A percentile compares a stretch with the other conserved stretches of the same genome.
Conservation (phyloP, 2,797 vertebrate species). For the Alosa sapidissima region DNA sequence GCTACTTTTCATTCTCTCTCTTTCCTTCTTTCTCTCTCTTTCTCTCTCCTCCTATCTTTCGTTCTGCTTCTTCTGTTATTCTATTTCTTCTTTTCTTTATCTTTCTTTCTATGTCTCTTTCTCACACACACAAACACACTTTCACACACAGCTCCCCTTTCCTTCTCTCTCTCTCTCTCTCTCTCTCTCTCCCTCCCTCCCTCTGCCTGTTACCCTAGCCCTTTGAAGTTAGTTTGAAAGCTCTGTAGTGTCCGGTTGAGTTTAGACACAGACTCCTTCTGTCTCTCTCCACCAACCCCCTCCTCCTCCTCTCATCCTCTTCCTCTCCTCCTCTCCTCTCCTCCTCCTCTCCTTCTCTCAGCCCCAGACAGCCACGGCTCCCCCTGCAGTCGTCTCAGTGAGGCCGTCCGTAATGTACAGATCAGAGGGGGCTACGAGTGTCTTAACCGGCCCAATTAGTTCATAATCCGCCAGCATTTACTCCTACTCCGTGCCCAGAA, state of each 20-base stretch:
- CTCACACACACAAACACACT: slow-evolving; percentile 26
- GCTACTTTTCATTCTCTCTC: neutral
- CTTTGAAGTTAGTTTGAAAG: slow-evolving; percentile 58
- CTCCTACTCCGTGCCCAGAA: slow-evolving; percentile 26
- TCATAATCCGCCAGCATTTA: slow-evolving; percentile 53
- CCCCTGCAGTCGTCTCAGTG: neutral
- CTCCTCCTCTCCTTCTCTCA: neutral
- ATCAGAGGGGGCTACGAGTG: slow-evolving; percentile 10
- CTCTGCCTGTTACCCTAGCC: slow-evolving; percentile 18
- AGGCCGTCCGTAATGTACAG: neutral
- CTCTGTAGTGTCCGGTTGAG: slow-evolving; percentile 55
- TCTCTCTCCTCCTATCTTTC: neutral
- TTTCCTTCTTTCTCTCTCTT: neutral
- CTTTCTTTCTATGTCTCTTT: neutral
- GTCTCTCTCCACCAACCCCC: slow-evolving; percentile 31
- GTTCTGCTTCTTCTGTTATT: neutral
- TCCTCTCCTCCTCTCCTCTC: neutral
- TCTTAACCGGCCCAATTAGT: slow-evolving; percentile 50
- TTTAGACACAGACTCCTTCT: slow-evolving; percentile 45
- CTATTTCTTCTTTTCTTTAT: neutral
- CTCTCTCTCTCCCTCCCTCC: neutral
- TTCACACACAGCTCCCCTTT: neutral
- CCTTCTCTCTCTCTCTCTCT: neutral
- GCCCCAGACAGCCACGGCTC: neutral
- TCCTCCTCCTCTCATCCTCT: neutral